Percentiles rank a stretch among this genome's conserved stretches.
phyloP scores from a whole-genome alignment of 2,797 vertebrate species.

The Intellagama lesueurii region DNA sequence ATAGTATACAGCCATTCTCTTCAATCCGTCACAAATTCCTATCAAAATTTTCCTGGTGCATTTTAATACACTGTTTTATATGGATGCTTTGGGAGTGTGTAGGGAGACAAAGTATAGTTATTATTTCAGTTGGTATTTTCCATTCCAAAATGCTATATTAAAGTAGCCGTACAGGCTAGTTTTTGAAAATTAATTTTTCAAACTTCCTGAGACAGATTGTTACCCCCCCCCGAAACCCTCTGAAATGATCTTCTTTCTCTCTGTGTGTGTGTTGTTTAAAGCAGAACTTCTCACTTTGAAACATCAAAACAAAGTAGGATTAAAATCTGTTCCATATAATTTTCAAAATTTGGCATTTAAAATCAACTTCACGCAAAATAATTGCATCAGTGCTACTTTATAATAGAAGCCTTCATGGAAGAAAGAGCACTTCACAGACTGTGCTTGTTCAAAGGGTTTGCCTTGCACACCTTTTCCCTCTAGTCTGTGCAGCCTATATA shows the following conservation, averaged over 20 bases:
- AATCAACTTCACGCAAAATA: constrained; percentile 13
- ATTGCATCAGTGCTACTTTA: constrained; percentile 21
- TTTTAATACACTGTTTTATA: neutral
- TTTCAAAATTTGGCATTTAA: constrained; percentile 45
- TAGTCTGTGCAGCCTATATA: constrained; percentile 32
- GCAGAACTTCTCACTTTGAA: constrained; percentile 17
- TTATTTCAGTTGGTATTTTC: constrained; percentile 16
- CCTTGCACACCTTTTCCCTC: constrained; percentile 52
- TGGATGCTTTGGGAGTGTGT: neutral
- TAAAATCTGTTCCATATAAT: constrained; percentile 16
- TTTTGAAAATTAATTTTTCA: constrained; percentile 25
- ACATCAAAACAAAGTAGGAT: neutral
- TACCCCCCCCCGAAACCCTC: neutral
- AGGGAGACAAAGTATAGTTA: neutral
- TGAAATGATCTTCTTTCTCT: constrained; percentile 3
- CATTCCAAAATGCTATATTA: constrained; percentile 29
- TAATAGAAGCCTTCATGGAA: constrained; percentile 41
- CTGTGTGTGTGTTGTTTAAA: neutral
- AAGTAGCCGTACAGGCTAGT: neutral
- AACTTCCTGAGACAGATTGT: neutral
- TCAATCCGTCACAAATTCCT: neutral
- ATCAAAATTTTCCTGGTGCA: constrained; percentile 22
- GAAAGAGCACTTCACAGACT: constrained; percentile 37
- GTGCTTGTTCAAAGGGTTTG: constrained; percentile 47
- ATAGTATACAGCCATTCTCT: neutral